Percentiles rank a stretch among this genome's conserved stretches.
phyloP scores from a whole-genome alignment of 2,888 invertebrate species.

The Drymonia ruficornis region DNA sequence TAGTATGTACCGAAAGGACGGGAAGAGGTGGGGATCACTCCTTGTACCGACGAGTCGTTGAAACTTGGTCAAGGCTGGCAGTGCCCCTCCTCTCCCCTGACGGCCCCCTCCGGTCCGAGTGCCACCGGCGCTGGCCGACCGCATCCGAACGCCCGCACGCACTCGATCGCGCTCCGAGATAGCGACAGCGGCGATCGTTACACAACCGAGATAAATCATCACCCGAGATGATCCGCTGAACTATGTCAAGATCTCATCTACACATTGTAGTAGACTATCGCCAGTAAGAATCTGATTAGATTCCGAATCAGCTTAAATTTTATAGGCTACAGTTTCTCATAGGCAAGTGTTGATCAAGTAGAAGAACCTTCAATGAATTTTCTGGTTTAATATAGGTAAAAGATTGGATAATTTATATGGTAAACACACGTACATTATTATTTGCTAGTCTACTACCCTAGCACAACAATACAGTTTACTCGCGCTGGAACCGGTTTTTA shows the following conservation, averaged over 20 bases:
- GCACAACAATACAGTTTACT: constrained; percentile 13
- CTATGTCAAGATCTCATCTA: constrained; percentile 77
- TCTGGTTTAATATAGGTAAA: no score
- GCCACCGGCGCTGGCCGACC: constrained; percentile 64
- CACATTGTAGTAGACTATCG: constrained; percentile 28
- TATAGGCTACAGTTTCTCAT: constrained; percentile 15
- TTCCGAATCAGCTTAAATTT: constrained; percentile 15
- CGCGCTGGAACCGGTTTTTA: constrained; percentile 53
- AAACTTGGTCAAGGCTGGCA: constrained; percentile 84
- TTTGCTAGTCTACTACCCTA: background rate
- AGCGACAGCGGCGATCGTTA: constrained; percentile 68
- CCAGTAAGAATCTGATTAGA: constrained; percentile 35
- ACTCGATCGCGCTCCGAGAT: constrained; percentile 71
- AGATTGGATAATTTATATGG: no score
- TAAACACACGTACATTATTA: constrained; percentile 9
- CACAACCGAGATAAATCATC: constrained; percentile 79
- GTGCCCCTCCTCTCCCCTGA: constrained; percentile 57
- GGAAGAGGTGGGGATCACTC: constrained; percentile 82
- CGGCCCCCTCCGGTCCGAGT: constrained; percentile 51
- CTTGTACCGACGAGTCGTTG: constrained; percentile 81
- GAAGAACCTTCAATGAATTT: no score
- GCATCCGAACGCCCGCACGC: constrained; percentile 65
- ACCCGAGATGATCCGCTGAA: constrained; percentile 69
- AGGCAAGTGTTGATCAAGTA: no score
- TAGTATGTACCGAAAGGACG: constrained; percentile 72